Conservation (phyloP, 2,888 invertebrate genomes). For the Lepidonotus clava region DNA sequence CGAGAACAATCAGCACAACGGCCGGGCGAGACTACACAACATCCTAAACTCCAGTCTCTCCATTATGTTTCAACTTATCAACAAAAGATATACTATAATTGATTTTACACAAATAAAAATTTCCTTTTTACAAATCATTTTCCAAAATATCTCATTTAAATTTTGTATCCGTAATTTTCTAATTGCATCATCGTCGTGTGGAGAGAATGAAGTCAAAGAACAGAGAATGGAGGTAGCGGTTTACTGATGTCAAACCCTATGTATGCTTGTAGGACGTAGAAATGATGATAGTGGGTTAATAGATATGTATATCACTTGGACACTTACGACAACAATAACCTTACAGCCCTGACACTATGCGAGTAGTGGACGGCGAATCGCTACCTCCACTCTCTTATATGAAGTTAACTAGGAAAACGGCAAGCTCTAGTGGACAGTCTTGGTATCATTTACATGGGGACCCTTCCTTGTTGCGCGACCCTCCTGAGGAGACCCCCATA, state of each 20-base stretch:
- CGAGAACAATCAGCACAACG: background rate
- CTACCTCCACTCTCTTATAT: slow-evolving; percentile 18
- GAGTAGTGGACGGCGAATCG: background rate
- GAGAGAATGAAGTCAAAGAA: no score
- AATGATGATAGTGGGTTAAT: slow-evolving; percentile 37
- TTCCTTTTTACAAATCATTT: no score
- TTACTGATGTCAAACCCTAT: background rate
- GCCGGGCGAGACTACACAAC: no score
- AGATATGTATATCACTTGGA: slow-evolving; percentile 32
- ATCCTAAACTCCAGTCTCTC: no score
- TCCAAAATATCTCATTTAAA: no score
- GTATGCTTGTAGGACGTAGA: background rate
- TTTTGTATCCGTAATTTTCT: no score
- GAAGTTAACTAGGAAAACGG: no score
- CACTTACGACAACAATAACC: slow-evolving; percentile 42
- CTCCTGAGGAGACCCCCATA: background rate
- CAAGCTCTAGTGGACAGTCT: background rate
- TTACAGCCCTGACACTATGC: slow-evolving; percentile 39
- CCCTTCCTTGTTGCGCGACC: background rate
- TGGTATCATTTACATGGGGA: slow-evolving; percentile 8
- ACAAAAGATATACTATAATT: no score
- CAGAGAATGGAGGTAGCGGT: background rate
- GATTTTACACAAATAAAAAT: no score
- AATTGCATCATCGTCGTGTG: no score
- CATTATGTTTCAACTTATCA: no score